Evolutionary conservation across 2,888 invertebrate genomes (phyloP).

Genomic region (Steromphala cineraria): DNA sequence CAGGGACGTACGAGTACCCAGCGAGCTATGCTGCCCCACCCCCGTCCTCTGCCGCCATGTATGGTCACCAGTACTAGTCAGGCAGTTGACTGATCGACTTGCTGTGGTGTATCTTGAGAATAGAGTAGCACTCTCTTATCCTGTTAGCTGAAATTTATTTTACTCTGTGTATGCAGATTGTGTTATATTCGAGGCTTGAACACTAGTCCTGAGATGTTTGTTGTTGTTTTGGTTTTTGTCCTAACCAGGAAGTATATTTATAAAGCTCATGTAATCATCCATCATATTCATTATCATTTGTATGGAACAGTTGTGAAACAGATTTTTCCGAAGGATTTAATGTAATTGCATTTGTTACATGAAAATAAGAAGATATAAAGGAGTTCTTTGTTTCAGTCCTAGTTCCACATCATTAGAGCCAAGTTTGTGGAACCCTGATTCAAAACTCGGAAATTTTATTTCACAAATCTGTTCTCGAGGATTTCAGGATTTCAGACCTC

Average conservation of each 20-base stretch:
- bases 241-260: slow-evolving; percentile 5
- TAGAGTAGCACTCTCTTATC: neutral
- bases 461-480: too few species aligned
- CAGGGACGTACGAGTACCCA: slow-evolving; percentile 22
- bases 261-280: neutral
- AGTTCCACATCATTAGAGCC: too few species aligned
- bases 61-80: slow-evolving; percentile 14
- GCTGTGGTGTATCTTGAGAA: neutral
- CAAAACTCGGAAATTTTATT: too few species aligned
- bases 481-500: too few species aligned
- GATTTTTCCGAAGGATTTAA: too few species aligned
- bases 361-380: too few species aligned
- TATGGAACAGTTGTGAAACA: neutral
- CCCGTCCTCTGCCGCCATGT: slow-evolving; percentile 18
- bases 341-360: too few species aligned
- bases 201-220: neutral
- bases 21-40: slow-evolving; percentile 16
- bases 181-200: neutral
- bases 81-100: neutral
- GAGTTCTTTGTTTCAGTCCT: too few species aligned
- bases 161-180: neutral
- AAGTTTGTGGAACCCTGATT: too few species aligned
- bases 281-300: neutral
- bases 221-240: neutral
- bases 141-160: neutral